phyloP scores from a whole-genome alignment of 2,888 invertebrate species.

The Eulithis testata region DNA sequence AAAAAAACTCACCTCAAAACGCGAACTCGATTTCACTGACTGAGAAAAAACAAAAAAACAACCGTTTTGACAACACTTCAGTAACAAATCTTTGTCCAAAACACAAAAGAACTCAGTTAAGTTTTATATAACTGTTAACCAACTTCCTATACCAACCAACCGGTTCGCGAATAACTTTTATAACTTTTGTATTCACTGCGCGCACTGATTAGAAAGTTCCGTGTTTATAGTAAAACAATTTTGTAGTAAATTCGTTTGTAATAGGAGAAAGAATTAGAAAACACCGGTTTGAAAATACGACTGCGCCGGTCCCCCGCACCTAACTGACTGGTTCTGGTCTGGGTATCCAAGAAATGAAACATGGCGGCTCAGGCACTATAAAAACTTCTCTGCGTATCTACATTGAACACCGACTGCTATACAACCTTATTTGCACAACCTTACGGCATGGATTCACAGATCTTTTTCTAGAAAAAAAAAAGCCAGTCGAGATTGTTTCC shows the following conservation, averaged over 20 bases:
- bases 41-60: slow-evolving; percentile 30
- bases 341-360: slow-evolving; percentile 21
- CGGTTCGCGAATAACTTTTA: slow-evolving; percentile 50
- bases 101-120: slow-evolving; percentile 65
- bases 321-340: slow-evolving; percentile 11
- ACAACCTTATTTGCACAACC: slow-evolving; percentile 34
- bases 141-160: slow-evolving; percentile 65
- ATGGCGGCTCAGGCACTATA: slow-evolving; percentile 28
- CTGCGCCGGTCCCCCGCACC: slow-evolving; percentile 16
- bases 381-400: slow-evolving; percentile 25
- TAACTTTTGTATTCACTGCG: slow-evolving; percentile 31
- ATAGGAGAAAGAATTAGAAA: slow-evolving; percentile 11
- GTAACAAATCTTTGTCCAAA: slow-evolving; percentile 48
- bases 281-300: slow-evolving; percentile 13
- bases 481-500: neutral
- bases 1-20: slow-evolving; percentile 38
- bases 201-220: slow-evolving; percentile 39
- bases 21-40: slow-evolving; percentile 38
- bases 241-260: slow-evolving; percentile 24
- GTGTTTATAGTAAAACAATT: slow-evolving; percentile 15
- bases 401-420: slow-evolving; percentile 4
- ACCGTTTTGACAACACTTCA: slow-evolving; percentile 27
- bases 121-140: slow-evolving; percentile 73
- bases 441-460: slow-evolving; percentile 26
- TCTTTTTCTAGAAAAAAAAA: neutral